Conservation (phyloP, 2,113 vertebrate species). For the Sylvilagus bachmani region DNA sequence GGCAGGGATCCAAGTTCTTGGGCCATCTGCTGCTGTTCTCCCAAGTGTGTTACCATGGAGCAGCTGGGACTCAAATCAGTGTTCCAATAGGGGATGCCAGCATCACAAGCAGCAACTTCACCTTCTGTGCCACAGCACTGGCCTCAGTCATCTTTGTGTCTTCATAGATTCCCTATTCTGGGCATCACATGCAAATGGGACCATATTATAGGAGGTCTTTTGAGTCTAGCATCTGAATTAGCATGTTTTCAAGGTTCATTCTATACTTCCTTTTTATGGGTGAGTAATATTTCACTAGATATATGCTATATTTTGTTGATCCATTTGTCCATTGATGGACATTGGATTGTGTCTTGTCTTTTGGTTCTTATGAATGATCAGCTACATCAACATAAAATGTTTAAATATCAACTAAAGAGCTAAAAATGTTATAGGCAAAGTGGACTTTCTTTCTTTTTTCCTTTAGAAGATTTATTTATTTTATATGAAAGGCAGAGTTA, state of each 20-base stretch:
- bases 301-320: background rate
- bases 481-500: too few species aligned
- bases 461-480: too few species aligned
- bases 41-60: too few species aligned
- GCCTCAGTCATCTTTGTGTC: background rate
- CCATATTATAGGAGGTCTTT: background rate
- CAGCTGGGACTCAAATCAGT: too few species aligned
- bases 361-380: constrained; percentile 7
- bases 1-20: too few species aligned
- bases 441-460: background rate
- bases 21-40: too few species aligned
- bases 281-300: background rate
- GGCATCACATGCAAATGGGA: background rate
- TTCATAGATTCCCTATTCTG: background rate
- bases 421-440: constrained; percentile 6
- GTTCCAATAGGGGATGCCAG: too few species aligned
- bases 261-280: background rate
- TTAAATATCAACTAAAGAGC: constrained; percentile 28
- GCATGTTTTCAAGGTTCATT: background rate
- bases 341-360: constrained; percentile 33
- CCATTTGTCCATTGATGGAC: background rate
- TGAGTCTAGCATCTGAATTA: background rate
- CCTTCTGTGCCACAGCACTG: too few species aligned
- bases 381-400: constrained; percentile 38
- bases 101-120: too few species aligned